Percentiles rank a stretch among this genome's conserved stretches.
Conservation (phyloP, 2,888 invertebrate species). For the Agriotes lineatus region DNA sequence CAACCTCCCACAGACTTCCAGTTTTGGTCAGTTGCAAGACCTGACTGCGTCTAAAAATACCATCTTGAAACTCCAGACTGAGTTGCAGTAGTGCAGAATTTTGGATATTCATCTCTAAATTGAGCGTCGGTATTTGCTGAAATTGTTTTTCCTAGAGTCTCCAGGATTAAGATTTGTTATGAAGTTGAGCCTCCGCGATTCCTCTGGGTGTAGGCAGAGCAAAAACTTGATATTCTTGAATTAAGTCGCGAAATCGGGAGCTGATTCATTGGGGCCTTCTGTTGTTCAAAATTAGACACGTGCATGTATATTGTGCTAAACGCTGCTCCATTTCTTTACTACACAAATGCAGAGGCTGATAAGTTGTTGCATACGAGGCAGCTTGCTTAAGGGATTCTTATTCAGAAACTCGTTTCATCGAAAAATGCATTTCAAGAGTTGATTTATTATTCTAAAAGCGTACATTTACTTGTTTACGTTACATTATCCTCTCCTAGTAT, state of each 20-base stretch:
- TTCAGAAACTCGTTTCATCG: constrained; percentile 1
- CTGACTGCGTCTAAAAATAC: not conserved
- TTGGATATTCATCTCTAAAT: not conserved
- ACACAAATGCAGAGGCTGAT: no score
- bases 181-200: not conserved
- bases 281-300: not conserved
- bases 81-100: not conserved
- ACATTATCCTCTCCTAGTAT: constrained; percentile 29
- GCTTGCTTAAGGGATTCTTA: not conserved
- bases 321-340: not conserved
- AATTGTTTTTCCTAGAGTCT: not conserved
- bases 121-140: not conserved
- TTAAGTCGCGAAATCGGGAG: not conserved
- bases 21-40: constrained; percentile 2
- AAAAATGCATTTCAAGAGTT: constrained; percentile 17
- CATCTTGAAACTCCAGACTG: not conserved
- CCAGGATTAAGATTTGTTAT: not conserved
- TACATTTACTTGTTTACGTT: constrained; percentile 34
- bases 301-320: not conserved
- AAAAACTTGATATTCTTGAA: constrained; percentile 1
- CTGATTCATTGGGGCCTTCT: not conserved
- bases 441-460: constrained; percentile 37
- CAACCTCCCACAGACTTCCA: constrained; percentile 14
- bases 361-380: not conserved
- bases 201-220: not conserved